Evolutionary conservation across 2,888 invertebrate species (phyloP).

Genomic region (Erebia ligea): DNA sequence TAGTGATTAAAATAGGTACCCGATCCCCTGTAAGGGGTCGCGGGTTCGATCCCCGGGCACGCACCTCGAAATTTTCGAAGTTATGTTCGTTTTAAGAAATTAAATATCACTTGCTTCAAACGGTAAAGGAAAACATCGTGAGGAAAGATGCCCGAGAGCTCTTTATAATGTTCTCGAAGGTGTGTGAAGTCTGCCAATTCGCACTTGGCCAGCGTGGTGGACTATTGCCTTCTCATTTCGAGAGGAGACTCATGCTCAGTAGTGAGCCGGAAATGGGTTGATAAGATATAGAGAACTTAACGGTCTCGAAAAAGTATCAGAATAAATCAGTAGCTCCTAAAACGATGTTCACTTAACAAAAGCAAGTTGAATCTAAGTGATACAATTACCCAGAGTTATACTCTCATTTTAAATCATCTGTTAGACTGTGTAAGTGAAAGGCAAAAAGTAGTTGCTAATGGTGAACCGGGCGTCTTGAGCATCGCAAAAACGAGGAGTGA

Average conservation of each 20-base stretch:
- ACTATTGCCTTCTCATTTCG: neutral
- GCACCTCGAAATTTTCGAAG: too few species aligned
- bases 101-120: too few species aligned
- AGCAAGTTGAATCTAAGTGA: constrained; percentile 5
- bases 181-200: neutral
- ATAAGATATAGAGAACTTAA: neutral
- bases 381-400: constrained; percentile 11
- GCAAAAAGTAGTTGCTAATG: constrained; percentile 33
- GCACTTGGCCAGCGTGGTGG: neutral
- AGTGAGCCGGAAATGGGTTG: neutral
- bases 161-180: neutral
- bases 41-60: too few species aligned
- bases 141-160: neutral
- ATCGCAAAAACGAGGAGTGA: constrained; percentile 39
- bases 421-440: constrained; percentile 19
- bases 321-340: neutral
- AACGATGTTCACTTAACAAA: neutral
- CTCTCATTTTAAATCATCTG: constrained; percentile 35
- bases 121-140: too few species aligned
- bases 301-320: neutral
- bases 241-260: too few species aligned
- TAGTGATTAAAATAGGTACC: too few species aligned
- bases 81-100: too few species aligned
- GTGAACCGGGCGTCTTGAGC: constrained; percentile 36
- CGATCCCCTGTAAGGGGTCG: too few species aligned